These are phyloP conservation scores for Tanytarsus gracilentus DNA, from an alignment of 2,888 invertebrate genomes.

Conservation along the genomic window DNA sequence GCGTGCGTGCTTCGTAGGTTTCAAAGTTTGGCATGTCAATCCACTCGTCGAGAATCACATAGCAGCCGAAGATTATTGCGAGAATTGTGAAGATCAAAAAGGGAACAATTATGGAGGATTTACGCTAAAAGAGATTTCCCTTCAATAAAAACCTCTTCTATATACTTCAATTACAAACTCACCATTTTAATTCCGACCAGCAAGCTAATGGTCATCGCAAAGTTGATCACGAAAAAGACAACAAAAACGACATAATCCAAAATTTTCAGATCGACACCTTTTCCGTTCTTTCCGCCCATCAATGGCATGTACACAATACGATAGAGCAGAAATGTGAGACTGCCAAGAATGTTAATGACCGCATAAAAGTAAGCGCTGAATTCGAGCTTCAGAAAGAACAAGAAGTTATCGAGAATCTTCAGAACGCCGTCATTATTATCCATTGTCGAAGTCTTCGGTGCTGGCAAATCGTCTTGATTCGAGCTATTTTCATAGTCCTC, in stretches of 20 bases:
- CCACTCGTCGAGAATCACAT: not conserved
- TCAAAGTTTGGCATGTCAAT: not conserved
- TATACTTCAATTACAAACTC: not conserved
- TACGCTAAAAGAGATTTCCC: not conserved
- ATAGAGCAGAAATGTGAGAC: not conserved
- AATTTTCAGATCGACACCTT: no score
- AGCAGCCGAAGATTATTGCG: not conserved
- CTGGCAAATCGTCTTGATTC: not conserved
- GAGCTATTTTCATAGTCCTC: not conserved
- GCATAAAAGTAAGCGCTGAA: not conserved
- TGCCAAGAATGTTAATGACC: not conserved
- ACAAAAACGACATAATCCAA: not conserved
- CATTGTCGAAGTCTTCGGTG: not conserved
- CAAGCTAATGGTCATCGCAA: not conserved
- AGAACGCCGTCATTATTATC: not conserved
- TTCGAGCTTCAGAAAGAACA: not conserved
- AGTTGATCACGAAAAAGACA: not conserved
- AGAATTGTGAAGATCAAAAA: not conserved
- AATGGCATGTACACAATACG: not conserved
- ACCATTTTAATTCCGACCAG: not conserved
- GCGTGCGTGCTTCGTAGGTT: not conserved
- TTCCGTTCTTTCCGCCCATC: not conserved
- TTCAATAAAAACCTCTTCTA: not conserved
- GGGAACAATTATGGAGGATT: not conserved
- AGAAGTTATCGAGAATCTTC: not conserved